Base-by-base conservation (phyloP, 2,797 vertebrate species). In the Melanotaenia nigrans region DNA sequence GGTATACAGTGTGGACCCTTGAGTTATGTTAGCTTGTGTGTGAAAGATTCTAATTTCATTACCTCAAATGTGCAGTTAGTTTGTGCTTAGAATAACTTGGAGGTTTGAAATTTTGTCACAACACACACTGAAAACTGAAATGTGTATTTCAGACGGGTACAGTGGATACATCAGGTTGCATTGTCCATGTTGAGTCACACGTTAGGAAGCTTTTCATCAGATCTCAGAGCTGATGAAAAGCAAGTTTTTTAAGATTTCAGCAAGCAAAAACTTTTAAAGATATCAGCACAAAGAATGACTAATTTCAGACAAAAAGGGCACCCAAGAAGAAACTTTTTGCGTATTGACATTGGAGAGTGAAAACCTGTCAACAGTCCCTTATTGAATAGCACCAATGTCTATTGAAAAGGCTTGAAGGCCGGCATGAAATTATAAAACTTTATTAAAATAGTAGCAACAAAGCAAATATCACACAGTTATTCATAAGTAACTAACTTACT, bases 1-100 rank as follows among this genome's bases (percentile, higher is more conserved):
- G 92, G 93, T 93, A 93, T 92, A 90, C 83, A 91, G 85, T 80
- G 89, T 85, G 82, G 90, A 89, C 90, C 91, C 90, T 92, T 92
- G 91, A 92, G 85, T 75, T 90, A 47, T 61, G 25, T 70, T 53
- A 64, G 28, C 53, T 33, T 38, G 47, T 71, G 78, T 81, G 87
- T 77, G 78, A 90, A 87, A 85, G 70, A 79, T 81, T 77, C 76
- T 75, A 85, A 85, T 92, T 89, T 82, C 38, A 85, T 88, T 78
- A 91, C 82, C 81, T 90, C 84, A 87, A 81, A 79, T 75, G 72
- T 86, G 84, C 78, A 74, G 79, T 81, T 77, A 86, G 75, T 88
- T 91, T 92, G 92, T 92, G 92, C 92, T 92, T 92, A 65, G 75
- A 84, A 90, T 79, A 83, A 85, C 67, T 86, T 83, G 71, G 79